Percentiles rank a stretch among this genome's conserved stretches.
Evolutionary conservation across 2,888 invertebrate genomes (phyloP).

Genomic region (Mesochorus sp.): DNA sequence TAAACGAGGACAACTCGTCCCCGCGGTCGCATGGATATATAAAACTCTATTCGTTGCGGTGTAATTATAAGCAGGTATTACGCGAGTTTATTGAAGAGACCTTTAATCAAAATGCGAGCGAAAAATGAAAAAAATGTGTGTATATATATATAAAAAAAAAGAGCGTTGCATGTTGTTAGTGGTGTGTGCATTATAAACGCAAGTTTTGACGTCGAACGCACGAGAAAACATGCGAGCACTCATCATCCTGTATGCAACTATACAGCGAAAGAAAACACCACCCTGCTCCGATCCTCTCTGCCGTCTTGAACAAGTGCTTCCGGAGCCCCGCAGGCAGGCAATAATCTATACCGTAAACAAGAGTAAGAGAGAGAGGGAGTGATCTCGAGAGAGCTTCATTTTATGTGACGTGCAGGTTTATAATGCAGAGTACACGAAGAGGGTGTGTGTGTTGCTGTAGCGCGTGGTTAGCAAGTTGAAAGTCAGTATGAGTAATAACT

Average conservation of each 20-base stretch:
- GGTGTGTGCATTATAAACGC: conserved; percentile 3
- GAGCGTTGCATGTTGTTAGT: conserved; percentile 9
- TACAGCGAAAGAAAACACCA: conserved; percentile 24
- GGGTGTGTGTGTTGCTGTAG: conserved; percentile 29
- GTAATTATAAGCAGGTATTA: conserved; percentile 56
- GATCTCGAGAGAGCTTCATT: conserved; percentile 27
- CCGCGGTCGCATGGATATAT: conserved; percentile 53
- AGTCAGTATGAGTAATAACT: conserved; percentile 5
- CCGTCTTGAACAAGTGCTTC: conserved; percentile 37
- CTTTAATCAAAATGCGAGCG: conserved; percentile 49
- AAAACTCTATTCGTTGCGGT: conserved; percentile 56
- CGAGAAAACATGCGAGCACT: conserved; percentile 8
- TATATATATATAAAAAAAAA: not conserved
- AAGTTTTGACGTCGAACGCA: conserved; percentile 3
- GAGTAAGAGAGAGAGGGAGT: conserved; percentile 15
- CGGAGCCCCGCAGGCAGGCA: conserved; percentile 26
- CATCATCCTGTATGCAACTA: too few relatives aligned
- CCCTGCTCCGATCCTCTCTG: conserved; percentile 6
- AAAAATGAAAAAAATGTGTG: not conserved
- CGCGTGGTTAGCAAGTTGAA: conserved; percentile 27
- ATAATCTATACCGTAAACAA: conserved; percentile 39
- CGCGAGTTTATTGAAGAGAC: conserved; percentile 49
- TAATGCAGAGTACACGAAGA: conserved; percentile 15
- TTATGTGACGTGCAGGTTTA: conserved; percentile 20
- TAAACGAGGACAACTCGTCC: conserved; percentile 61